phyloP scores from a whole-genome alignment of 2,888 invertebrate species.

The Phyto melanocephala region DNA sequence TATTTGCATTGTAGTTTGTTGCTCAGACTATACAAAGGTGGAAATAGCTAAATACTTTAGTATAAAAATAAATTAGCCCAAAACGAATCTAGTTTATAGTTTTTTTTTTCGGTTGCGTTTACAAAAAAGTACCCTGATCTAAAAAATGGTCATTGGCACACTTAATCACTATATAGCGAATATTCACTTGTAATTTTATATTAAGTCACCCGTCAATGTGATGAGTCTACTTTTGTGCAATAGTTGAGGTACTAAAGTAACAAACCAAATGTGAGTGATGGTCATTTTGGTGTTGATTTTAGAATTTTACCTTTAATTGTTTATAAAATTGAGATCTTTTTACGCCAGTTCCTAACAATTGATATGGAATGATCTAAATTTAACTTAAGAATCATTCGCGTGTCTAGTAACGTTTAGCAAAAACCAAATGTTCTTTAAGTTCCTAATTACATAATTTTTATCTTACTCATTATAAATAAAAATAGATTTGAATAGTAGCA shows the following conservation, averaged over 20 bases:
- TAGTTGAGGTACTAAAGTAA: conserved; percentile 15
- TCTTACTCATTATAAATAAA: conserved; percentile 17
- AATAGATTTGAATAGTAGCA: neutral
- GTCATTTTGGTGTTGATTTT: conserved; percentile 57
- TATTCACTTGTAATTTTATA: neutral
- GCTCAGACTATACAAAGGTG: conserved; percentile 31
- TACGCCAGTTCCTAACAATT: neutral
- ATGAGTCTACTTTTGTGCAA: conserved; percentile 38
- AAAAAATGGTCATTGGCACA: conserved; percentile 62
- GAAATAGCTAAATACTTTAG: conserved; percentile 40
- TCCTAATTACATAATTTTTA: too few species aligned
- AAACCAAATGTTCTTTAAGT: too few species aligned
- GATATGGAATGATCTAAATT: neutral
- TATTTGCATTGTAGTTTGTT: neutral
- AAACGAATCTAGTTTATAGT: conserved; percentile 52
- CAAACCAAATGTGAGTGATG: conserved; percentile 47
- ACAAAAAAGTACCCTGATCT: conserved; percentile 55
- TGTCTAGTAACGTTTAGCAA: conserved; percentile 9
- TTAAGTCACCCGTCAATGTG: conserved; percentile 29
- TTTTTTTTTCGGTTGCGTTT: neutral
- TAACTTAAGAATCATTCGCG: conserved; percentile 26
- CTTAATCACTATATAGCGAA: conserved; percentile 49
- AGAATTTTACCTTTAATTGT: conserved; percentile 59
- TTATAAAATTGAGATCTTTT: conserved; percentile 12
- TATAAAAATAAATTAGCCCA: conserved; percentile 25